A percentile compares a stretch with the other conserved stretches of the same genome.
phyloP scores from a whole-genome alignment of 2,888 invertebrate species.

The Heliconius hortense region DNA sequence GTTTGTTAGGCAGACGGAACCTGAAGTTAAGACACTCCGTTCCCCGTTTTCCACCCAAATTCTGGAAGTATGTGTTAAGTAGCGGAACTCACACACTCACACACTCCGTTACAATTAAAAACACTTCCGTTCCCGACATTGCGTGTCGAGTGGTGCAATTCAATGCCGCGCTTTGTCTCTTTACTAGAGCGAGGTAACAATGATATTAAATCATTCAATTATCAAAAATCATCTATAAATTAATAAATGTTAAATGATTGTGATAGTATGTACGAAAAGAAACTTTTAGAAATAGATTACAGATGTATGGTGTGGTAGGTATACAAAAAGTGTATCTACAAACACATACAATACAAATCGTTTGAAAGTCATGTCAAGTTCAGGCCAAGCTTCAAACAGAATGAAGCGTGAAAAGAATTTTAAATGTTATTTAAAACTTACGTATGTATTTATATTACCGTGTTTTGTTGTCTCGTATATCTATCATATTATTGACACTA shows the following conservation, averaged over 20 bases:
- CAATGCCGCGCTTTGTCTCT: no score
- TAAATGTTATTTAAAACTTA: slow-evolving; percentile 8
- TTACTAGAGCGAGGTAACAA: no score
- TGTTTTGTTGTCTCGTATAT: background rate
- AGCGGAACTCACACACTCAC: no score
- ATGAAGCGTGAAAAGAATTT: slow-evolving; percentile 28
- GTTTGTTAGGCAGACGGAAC: no score
- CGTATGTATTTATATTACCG: background rate
- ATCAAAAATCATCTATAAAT: no score
- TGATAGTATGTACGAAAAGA: background rate
- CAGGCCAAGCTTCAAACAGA: slow-evolving; percentile 26
- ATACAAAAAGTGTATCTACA: background rate
- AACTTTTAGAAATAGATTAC: slow-evolving; percentile 20
- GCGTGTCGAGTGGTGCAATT: no score
- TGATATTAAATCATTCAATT: no score
- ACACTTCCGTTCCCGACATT: no score
- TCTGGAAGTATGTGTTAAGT: no score
- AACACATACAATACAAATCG: background rate
- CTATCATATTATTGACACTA: background rate
- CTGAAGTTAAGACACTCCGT: no score
- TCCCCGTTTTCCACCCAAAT: background rate
- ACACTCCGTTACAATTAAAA: no score
- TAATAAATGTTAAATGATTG: background rate
- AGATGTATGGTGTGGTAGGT: background rate
- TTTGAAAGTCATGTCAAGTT: slow-evolving; percentile 35